Evolutionary conservation across 1,140 invertebrate genomes (phyloP).

Genomic region (Ectropis grisescens): DNA sequence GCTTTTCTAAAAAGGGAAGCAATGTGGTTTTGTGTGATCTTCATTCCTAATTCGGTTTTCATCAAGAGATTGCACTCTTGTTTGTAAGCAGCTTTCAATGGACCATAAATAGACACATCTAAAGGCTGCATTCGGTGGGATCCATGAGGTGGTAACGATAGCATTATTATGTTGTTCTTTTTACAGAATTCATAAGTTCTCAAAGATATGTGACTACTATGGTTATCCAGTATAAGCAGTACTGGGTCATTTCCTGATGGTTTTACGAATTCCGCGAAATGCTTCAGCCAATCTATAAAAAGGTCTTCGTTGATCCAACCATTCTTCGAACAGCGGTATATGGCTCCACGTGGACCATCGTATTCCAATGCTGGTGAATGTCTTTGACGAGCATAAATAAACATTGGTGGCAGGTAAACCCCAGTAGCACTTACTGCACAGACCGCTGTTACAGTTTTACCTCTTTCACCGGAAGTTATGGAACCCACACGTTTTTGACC

Average conservation of each 20-base stretch:
- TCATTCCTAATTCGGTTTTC: constrained; percentile 15
- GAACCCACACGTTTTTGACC: constrained; percentile 35
- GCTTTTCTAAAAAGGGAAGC: constrained; percentile 17
- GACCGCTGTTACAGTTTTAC: constrained; percentile 43
- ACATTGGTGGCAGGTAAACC: constrained; percentile 19
- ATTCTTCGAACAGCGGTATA: constrained; percentile 15
- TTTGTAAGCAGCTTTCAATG: constrained; percentile 48
- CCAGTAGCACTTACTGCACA: constrained; percentile 34
- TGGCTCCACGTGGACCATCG: constrained; percentile 6
- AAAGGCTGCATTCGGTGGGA: constrained; percentile 57
- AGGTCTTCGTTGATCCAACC: constrained; percentile 29
- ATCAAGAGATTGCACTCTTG: constrained; percentile 21
- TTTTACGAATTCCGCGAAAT: constrained; percentile 22
- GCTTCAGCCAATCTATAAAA: constrained; percentile 27
- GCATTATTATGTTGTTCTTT: constrained; percentile 9
- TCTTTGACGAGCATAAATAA: constrained; percentile 23
- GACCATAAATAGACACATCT: constrained; percentile 51
- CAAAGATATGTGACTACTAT: constrained; percentile 28
- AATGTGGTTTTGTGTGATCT: constrained; percentile 14
- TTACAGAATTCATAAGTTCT: constrained; percentile 27
- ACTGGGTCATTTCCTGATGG: constrained; percentile 18
- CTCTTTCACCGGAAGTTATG: constrained; percentile 50
- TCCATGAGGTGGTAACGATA: constrained; percentile 6
- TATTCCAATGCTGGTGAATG: not conserved
- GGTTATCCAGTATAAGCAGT: constrained; percentile 30